A percentile compares a stretch with the other conserved stretches of the same genome.
Conservation (phyloP, 2,797 vertebrate genomes). For the Leptoclinus maculatus region DNA sequence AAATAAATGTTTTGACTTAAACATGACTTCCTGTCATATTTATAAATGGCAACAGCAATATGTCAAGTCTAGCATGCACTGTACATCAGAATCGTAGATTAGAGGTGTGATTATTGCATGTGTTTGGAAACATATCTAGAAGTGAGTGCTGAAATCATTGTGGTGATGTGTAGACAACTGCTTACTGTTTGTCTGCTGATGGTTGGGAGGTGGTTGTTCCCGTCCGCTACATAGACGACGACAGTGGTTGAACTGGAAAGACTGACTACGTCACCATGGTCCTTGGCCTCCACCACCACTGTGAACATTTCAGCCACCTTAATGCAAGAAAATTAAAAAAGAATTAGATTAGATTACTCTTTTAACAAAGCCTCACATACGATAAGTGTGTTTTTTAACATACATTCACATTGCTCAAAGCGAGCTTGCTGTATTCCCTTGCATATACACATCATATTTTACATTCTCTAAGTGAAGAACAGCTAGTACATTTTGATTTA, state of each 20-base stretch:
- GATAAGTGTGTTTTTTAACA: not conserved
- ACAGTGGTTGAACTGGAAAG: slow-evolving; percentile 76
- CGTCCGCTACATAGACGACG: slow-evolving; percentile 67
- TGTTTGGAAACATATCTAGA: not conserved
- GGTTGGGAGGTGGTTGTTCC: slow-evolving; percentile 74
- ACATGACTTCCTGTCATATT: not conserved
- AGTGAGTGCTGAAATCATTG: not conserved
- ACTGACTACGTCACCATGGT: slow-evolving; percentile 69
- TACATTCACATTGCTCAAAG: not conserved
- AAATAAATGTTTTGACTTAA: not conserved
- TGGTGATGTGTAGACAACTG: not conserved
- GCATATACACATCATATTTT: not conserved
- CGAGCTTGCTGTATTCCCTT: not conserved
- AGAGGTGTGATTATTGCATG: not conserved
- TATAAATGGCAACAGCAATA: not conserved
- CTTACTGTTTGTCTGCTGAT: slow-evolving; percentile 70
- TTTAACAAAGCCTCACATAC: no score
- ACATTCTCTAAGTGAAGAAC: not conserved
- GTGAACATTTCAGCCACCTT: slow-evolving; percentile 70
- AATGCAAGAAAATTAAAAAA: not conserved
- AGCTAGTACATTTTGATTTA: not conserved
- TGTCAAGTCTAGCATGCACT: not conserved
- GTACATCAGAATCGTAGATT: not conserved
- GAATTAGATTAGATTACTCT: not conserved
- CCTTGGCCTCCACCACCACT: slow-evolving; percentile 76